Percentiles rank a stretch among this genome's conserved stretches.
These are phyloP conservation scores for Zygogramma bicolorata DNA, from an alignment of 2,888 invertebrate species.

Conservation along the genomic window DNA sequence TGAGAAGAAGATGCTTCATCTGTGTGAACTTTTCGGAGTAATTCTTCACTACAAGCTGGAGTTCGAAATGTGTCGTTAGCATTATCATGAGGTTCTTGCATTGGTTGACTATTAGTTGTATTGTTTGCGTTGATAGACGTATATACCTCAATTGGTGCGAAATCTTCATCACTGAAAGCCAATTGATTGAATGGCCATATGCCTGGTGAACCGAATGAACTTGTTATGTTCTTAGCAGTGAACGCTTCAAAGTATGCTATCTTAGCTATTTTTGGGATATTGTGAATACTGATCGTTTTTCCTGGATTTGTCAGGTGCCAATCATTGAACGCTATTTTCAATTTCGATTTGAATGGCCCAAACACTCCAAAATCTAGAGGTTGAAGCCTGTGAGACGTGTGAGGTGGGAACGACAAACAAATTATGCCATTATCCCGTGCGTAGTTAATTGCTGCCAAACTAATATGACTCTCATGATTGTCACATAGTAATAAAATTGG, in stretches of 20 bases:
- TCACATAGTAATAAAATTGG: conserved; percentile 28
- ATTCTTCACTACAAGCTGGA: no score
- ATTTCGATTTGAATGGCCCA: conserved; percentile 14
- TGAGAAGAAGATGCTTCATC: background rate
- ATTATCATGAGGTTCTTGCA: no score
- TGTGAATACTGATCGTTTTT: background rate
- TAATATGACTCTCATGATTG: conserved; percentile 27
- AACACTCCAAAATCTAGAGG: conserved; percentile 12
- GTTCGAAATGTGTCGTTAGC: no score
- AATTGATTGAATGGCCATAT: conserved; percentile 54
- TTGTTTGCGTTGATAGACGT: background rate
- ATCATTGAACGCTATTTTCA: conserved; percentile 3
- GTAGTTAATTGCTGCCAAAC: conserved; percentile 32
- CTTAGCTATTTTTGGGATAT: background rate
- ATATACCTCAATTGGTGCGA: background rate
- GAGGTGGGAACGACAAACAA: conserved; percentile 53
- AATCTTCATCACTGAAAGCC: background rate
- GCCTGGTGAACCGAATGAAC: conserved; percentile 56
- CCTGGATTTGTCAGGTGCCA: background rate
- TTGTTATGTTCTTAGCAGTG: conserved; percentile 56
- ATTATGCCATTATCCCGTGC: conserved; percentile 56
- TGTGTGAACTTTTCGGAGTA: background rate
- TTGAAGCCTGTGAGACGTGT: background rate
- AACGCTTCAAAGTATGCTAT: conserved; percentile 48
- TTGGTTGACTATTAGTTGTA: no score